phyloP scores from a whole-genome alignment of 2,113 vertebrate genomes.

The Macheiramphus alcinus region DNA sequence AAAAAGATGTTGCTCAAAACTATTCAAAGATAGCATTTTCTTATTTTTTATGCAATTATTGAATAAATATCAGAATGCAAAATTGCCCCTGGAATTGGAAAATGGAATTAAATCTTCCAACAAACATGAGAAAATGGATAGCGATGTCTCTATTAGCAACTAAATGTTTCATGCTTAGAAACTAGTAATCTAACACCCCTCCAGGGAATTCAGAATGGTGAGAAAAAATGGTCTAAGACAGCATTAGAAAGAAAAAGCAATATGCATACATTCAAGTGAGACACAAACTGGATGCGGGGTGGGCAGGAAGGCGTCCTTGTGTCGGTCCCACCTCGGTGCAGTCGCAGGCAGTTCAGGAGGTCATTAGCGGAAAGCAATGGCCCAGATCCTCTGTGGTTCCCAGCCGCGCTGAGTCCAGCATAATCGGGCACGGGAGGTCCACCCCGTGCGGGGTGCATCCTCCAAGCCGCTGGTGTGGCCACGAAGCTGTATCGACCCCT shows the following conservation, averaged over 20 bases:
- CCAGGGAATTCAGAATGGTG: not conserved
- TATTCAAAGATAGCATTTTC: not conserved
- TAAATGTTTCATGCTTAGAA: conserved; percentile 31
- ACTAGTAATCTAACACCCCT: not conserved
- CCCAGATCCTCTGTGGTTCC: not conserved
- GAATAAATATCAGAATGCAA: conserved; percentile 36
- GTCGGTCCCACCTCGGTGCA: fast-evolving
- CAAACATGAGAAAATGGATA: conserved; percentile 38
- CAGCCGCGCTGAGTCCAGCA: fast-evolving
- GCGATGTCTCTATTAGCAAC: conserved; percentile 44
- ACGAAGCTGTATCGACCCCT: not conserved
- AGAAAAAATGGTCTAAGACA: not conserved
- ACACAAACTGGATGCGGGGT: not conserved
- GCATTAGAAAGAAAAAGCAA: not conserved
- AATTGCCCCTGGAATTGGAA: conserved; percentile 8
- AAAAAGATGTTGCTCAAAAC: not conserved
- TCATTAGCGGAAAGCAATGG: not conserved
- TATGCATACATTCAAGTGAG: not conserved
- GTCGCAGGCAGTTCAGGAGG: not conserved
- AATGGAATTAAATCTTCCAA: conserved; percentile 50
- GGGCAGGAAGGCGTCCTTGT: not conserved
- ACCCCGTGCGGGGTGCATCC: not conserved
- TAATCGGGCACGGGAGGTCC: not conserved
- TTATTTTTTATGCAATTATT: conserved; percentile 8
- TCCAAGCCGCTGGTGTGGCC: not conserved